phyloP scores from a whole-genome alignment of 2,888 invertebrate species.

The Pycnomerus fuliginosus region DNA sequence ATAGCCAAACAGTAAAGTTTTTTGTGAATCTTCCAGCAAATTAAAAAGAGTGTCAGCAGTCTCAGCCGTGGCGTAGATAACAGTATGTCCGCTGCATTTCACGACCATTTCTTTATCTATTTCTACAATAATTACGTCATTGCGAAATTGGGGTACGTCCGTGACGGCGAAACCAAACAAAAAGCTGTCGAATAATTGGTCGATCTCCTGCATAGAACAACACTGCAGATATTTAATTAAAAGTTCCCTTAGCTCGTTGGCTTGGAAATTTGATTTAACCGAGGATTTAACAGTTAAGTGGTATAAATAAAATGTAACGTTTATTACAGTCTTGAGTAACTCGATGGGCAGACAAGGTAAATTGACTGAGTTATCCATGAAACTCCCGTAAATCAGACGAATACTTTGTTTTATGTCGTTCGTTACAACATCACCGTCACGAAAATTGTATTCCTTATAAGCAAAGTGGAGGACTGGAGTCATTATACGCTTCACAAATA shows the following conservation, averaged over 20 bases:
- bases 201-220: slow-evolving; percentile 29
- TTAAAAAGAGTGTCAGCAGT: slow-evolving; percentile 45
- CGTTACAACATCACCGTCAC: slow-evolving; percentile 39
- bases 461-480: slow-evolving; percentile 31
- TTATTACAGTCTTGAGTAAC: slow-evolving; percentile 51
- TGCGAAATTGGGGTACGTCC: slow-evolving; percentile 35
- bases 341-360: slow-evolving; percentile 43
- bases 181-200: slow-evolving; percentile 42
- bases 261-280: slow-evolving; percentile 35
- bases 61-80: slow-evolving; percentile 35
- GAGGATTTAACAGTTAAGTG: slow-evolving; percentile 45
- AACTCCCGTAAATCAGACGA: slow-evolving; percentile 38
- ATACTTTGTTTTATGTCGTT: slow-evolving; percentile 35
- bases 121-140: slow-evolving; percentile 35
- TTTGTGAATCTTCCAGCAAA: slow-evolving; percentile 39
- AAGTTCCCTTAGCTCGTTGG: slow-evolving; percentile 42
- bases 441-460: slow-evolving; percentile 36
- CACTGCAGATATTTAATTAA: slow-evolving; percentile 33
- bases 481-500: slow-evolving; percentile 44
- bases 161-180: slow-evolving; percentile 41
- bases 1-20: slow-evolving; percentile 48
- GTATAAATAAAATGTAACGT: slow-evolving; percentile 52
- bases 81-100: slow-evolving; percentile 26
- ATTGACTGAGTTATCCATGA: slow-evolving; percentile 35
- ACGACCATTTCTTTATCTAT: slow-evolving; percentile 32